Evolutionary conservation across 2,888 invertebrate species (phyloP).

Genomic region (Melieria crassipennis): DNA sequence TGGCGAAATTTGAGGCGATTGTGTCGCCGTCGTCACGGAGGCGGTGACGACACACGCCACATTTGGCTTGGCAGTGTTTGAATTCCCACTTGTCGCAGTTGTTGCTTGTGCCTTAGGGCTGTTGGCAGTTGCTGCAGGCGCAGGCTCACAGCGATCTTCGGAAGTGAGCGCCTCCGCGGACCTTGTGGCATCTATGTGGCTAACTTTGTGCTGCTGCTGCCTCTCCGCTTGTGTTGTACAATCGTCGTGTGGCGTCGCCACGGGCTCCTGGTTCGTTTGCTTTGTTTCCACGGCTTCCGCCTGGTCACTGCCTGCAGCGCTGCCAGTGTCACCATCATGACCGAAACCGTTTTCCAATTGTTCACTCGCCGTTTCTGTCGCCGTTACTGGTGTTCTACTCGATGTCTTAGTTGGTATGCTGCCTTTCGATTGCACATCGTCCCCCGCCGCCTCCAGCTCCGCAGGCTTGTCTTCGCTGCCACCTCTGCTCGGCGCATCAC

Average conservation of each 20-base stretch:
- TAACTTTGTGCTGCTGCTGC: no score
- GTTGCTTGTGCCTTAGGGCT: background rate
- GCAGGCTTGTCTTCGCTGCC: background rate
- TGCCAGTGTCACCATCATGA: constrained; percentile 1
- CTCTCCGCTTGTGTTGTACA: no score
- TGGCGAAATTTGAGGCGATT: background rate
- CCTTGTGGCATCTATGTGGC: no score
- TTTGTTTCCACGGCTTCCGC: background rate
- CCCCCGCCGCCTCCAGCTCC: background rate
- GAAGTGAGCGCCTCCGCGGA: background rate
- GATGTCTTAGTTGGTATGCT: background rate
- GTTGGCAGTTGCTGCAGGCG: background rate
- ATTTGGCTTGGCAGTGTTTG: constrained; percentile 22
- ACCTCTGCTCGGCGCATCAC: background rate
- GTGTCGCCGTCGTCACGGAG: background rate
- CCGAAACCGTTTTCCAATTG: constrained; percentile 22
- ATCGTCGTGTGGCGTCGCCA: no score
- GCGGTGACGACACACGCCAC: background rate
- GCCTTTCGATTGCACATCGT: no score
- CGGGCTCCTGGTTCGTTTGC: background rate
- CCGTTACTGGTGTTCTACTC: background rate
- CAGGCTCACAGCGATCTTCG: background rate
- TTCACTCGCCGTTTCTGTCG: background rate
- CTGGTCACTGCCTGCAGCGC: background rate
- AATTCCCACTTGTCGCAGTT: background rate